These are phyloP conservation scores for Aphrophora alni DNA, from an alignment of 2,888 invertebrate genomes.

Conservation along the genomic window DNA sequence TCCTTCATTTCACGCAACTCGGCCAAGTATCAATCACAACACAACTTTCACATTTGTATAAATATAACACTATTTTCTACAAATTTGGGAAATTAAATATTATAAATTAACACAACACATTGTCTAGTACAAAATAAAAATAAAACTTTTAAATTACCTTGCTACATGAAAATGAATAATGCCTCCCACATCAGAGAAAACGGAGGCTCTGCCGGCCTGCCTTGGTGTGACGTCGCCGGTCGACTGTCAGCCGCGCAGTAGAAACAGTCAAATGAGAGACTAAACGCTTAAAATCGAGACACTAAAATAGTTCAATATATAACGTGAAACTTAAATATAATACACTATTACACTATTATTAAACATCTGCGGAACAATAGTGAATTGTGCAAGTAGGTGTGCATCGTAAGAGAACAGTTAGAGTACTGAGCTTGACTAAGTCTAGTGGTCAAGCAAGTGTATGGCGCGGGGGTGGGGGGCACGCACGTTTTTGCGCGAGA, in stretches of 20 bases:
- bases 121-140: not conserved
- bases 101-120: not conserved
- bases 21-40: not conserved
- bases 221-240: conserved; percentile 63
- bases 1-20: conserved; percentile 5
- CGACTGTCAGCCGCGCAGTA: conserved; percentile 59
- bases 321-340: not conserved
- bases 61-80: not conserved
- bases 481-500: conserved; percentile 25
- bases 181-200: conserved; percentile 48
- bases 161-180: conserved; percentile 51
- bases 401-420: conserved; percentile 7
- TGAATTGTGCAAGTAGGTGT: not conserved
- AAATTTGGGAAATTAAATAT: not conserved
- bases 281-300: conserved; percentile 48
- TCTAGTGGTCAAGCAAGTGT: conserved; percentile 43
- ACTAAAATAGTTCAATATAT: not conserved
- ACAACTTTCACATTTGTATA: not conserved
- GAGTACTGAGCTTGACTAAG: conserved; percentile 27
- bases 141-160: conserved; percentile 32
- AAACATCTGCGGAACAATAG: not conserved
- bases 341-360: not conserved
- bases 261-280: conserved; percentile 54
- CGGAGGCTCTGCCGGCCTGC: conserved; percentile 52
- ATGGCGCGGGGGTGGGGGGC: conserved; percentile 37